Base-by-base conservation (phyloP, 2,797 vertebrate genomes). In the Darevskia mixta region DNA sequence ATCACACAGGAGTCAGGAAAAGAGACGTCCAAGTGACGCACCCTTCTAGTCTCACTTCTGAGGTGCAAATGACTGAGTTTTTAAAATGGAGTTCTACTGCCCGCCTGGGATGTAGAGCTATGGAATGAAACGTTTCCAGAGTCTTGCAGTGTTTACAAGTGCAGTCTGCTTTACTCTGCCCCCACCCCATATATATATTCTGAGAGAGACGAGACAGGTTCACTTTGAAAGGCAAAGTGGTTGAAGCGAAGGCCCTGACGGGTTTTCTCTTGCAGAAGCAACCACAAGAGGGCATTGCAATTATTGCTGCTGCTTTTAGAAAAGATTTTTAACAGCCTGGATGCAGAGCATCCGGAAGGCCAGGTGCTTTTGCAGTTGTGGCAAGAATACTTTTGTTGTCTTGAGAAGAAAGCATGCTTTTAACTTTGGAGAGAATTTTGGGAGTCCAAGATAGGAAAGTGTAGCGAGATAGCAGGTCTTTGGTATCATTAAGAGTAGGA, bases 361-460 rank as follows among this genome's bases (percentile, higher is more conserved):
- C 45, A 15, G 15, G 17, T 1, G 0, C 2, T 49, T 11, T 29
- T 43, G 29, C 85, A 35, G 45, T 17, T 20, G 25, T 41, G 73
- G 35, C 27, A 29, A 29, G 72, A 64, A 11, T 17, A 0, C 5
- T 23, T 23, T 76, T 11, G 27, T 43, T 29, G 13, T 81, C 72
- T 41, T 25, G 88, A 32, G 87, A 35, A 64, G 83, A 45, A 73
- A 27, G 7, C 15, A 25, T 25, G n/a, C 27, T 38, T n/a, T 8
- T 58, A 69, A 69, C 72, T 41, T 11, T 11, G 25, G 38, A 73
- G n/a, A n/a, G 17, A 0, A 67, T 43, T 5, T 45, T 29, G 43
- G 86, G 55, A 3, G 11, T 17, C 2, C 0, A 6, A 32, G 75
- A 8, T 29, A 80, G 1, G 0, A 1, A 7, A 0, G 25, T 6